These are phyloP conservation scores for Meteorus cinctellus DNA, from an alignment of 2,888 invertebrate genomes.

Conservation along the genomic window DNA sequence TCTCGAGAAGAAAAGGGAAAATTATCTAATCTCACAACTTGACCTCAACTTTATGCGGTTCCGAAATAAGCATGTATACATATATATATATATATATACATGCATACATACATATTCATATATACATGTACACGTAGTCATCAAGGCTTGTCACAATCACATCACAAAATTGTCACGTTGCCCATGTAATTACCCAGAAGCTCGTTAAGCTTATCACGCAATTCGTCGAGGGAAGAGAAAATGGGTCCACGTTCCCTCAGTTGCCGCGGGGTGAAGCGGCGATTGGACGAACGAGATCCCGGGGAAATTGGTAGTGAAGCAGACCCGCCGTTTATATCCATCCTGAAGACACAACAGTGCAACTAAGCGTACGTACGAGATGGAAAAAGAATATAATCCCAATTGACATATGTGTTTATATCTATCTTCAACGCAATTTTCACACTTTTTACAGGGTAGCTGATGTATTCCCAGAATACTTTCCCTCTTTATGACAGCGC, in stretches of 20 bases:
- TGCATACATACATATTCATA: neutral
- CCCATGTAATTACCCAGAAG: slow-evolving; percentile 65
- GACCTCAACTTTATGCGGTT: neutral
- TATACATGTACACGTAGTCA: neutral
- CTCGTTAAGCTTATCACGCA: slow-evolving; percentile 68
- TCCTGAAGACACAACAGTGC: neutral
- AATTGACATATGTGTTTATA: neutral
- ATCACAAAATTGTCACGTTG: slow-evolving; percentile 24
- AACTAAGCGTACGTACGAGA: neutral
- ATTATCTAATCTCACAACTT: neutral
- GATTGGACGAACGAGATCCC: slow-evolving; percentile 46
- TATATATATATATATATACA: neutral
- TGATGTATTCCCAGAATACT: no score
- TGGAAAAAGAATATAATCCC: neutral
- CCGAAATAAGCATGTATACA: neutral
- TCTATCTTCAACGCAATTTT: no score
- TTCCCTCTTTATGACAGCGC: neutral
- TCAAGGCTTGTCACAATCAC: neutral
- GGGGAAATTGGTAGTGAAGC: slow-evolving; percentile 46
- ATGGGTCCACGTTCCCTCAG: slow-evolving; percentile 59
- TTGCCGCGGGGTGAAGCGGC: slow-evolving; percentile 45
- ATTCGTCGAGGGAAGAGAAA: slow-evolving; percentile 69
- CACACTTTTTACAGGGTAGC: no score
- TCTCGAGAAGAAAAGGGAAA: neutral
- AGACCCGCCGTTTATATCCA: slow-evolving; percentile 35